Conservation (phyloP, 2,113 vertebrate species). For the Baryphthengus martii region DNA sequence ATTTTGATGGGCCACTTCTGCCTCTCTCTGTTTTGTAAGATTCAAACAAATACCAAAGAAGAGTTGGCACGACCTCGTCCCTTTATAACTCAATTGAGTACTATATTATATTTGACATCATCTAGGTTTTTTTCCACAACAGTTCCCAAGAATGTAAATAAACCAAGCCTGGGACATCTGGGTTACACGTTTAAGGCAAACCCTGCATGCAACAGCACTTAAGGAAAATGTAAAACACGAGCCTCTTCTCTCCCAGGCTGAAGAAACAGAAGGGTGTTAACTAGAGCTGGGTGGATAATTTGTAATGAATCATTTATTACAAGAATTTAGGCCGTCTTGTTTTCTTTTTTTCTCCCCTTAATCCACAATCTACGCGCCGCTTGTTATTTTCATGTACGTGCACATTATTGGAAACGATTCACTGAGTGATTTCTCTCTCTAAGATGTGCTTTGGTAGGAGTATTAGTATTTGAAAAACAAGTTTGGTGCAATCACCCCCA, state of each 20-base stretch:
- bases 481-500: background rate
- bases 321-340: background rate
- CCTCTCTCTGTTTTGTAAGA: background rate
- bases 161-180: slow-evolving; percentile 86
- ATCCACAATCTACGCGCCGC: background rate
- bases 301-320: slow-evolving; percentile 51
- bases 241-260: background rate
- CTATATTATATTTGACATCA: slow-evolving; percentile 75
- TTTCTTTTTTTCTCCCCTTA: too few relatives aligned
- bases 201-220: slow-evolving; percentile 47
- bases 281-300: slow-evolving; percentile 55
- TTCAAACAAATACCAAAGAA: background rate
- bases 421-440: background rate
- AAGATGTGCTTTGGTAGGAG: background rate
- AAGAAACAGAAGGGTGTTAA: slow-evolving; percentile 61
- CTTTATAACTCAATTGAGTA: slow-evolving; percentile 15
- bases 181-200: slow-evolving; percentile 81
- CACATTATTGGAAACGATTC: background rate
- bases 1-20: background rate
- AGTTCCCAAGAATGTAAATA: slow-evolving; percentile 87
- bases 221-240: slow-evolving; percentile 66
- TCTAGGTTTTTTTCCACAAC: slow-evolving; percentile 51
- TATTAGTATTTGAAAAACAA: background rate
- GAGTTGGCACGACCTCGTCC: background rate
- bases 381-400: background rate